phyloP scores from a whole-genome alignment of 2,888 invertebrate species.

The Graphium colonna region DNA sequence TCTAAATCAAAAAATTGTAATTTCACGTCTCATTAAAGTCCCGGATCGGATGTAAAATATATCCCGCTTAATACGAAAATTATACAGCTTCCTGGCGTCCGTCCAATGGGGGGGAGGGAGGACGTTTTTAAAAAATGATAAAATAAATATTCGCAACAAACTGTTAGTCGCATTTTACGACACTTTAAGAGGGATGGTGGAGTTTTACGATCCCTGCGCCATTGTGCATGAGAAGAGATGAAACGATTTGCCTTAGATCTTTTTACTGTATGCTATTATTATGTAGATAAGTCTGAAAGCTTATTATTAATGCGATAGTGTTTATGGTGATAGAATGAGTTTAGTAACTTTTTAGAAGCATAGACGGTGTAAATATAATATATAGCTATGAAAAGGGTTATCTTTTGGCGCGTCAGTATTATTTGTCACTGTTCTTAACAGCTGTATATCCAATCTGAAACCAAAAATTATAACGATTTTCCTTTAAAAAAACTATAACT shows the following conservation, averaged over 20 bases:
- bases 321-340: too few species aligned
- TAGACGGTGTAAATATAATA: too few species aligned
- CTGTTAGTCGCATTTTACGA: slow-evolving; percentile 23
- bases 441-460: too few species aligned
- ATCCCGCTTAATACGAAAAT: slow-evolving; percentile 17
- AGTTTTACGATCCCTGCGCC: slow-evolving; percentile 16
- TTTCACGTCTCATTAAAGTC: slow-evolving; percentile 16
- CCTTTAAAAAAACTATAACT: too few species aligned
- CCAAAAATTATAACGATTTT: too few species aligned
- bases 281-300: too few species aligned
- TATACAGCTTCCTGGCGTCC: slow-evolving; percentile 17
- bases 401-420: too few species aligned
- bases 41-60: slow-evolving; percentile 17
- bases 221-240: slow-evolving; percentile 7
- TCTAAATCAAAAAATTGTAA: slow-evolving; percentile 7
- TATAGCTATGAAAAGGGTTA: too few species aligned
- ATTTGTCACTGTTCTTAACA: too few species aligned
- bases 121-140: slow-evolving; percentile 21
- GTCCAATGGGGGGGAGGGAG: slow-evolving; percentile 14
- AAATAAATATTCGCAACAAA: slow-evolving; percentile 22
- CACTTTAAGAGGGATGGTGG: slow-evolving; percentile 21
- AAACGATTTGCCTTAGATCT: slow-evolving; percentile 14
- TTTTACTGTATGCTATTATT: too few species aligned
- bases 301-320: too few species aligned
- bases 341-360: too few species aligned